phyloP scores from a whole-genome alignment of 2,113 vertebrate species.

The Canis aureus region DNA sequence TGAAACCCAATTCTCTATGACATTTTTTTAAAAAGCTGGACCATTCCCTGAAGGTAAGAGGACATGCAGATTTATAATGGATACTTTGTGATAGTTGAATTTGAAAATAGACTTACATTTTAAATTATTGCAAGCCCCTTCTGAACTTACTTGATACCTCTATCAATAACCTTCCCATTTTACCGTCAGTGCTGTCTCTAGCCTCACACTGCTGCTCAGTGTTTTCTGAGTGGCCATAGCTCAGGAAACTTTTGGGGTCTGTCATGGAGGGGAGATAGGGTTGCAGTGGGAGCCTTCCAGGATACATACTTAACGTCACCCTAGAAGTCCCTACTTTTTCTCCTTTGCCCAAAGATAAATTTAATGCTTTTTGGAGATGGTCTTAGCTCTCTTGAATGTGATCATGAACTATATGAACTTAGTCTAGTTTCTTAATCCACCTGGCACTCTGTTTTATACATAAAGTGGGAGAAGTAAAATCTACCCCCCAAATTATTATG shows the following conservation, averaged over 20 bases:
- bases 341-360: neutral
- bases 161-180: neutral
- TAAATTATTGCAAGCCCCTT: neutral
- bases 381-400: neutral
- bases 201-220: neutral
- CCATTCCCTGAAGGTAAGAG: neutral
- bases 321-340: neutral
- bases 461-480: constrained; percentile 3
- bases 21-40: neutral
- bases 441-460: neutral
- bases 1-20: neutral
- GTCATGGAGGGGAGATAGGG: rapidly evolving
- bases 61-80: neutral
- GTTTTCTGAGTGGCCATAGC: neutral
- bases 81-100: neutral
- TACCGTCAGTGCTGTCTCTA: neutral
- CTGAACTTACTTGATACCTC: neutral
- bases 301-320: neutral
- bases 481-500: neutral
- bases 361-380: neutral
- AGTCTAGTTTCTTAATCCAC: neutral
- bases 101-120: constrained; percentile 30
- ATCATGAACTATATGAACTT: neutral
- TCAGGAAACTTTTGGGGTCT: neutral
- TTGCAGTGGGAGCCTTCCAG: neutral